phyloP scores from a whole-genome alignment of 1,140 invertebrate genomes.

The Platyscapa corneri region DNA sequence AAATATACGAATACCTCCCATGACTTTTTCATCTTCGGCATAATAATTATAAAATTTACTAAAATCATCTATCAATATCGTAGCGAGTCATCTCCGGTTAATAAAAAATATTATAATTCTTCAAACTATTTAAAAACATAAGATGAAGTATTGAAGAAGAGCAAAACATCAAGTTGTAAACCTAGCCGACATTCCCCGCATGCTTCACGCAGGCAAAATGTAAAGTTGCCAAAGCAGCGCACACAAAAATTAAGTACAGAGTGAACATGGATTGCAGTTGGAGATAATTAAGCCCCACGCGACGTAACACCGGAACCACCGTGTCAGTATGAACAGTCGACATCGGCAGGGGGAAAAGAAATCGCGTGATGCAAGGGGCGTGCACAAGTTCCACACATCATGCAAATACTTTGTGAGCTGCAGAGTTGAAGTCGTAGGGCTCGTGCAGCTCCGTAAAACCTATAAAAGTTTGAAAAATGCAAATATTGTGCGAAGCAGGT shows the following conservation, averaged over 20 bases:
- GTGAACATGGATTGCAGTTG: neutral
- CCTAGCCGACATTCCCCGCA: neutral
- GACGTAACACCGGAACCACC: neutral
- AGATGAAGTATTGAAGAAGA: neutral
- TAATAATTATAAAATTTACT: conserved; percentile 1
- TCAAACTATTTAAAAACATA: neutral
- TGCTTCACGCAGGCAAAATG: neutral
- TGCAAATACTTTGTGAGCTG: neutral
- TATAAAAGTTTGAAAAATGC: conserved; percentile 31
- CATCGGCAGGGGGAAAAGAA: neutral
- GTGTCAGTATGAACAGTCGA: neutral
- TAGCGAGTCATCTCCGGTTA: neutral
- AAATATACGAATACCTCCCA: neutral
- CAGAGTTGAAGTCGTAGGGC: neutral
- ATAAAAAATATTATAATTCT: neutral
- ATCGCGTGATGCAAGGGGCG: neutral
- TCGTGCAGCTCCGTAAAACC: neutral
- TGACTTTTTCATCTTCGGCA: neutral
- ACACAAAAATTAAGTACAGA: conserved; percentile 20
- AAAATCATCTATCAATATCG: neutral
- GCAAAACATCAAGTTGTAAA: neutral
- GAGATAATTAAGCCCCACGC: conserved; percentile 2
- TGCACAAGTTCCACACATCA: neutral
- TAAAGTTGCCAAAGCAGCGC: neutral
- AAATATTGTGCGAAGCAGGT: conserved; percentile 22